Evolutionary conservation across 2,797 vertebrate species (phyloP).

Genomic region (Mormyrus proboscirostris): DNA sequence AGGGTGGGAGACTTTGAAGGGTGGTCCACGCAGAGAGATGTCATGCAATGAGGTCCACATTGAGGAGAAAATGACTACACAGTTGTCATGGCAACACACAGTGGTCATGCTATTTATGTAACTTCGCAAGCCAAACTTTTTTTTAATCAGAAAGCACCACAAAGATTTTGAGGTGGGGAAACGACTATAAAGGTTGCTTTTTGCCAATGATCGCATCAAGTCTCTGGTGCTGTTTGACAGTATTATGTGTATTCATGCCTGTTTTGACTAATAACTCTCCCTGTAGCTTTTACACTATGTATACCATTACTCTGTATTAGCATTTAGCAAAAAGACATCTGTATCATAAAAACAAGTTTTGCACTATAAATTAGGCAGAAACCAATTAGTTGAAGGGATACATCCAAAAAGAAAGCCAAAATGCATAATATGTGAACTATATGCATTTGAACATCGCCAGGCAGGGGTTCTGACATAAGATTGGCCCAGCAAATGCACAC

Average conservation of each 20-base stretch:
- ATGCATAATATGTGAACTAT: neutral
- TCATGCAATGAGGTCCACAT: constrained; percentile 28
- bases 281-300: neutral
- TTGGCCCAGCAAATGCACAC: neutral
- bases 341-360: neutral
- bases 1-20: constrained; percentile 13
- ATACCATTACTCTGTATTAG: neutral
- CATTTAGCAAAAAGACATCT: neutral
- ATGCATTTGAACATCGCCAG: neutral
- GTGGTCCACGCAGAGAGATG: constrained; percentile 23
- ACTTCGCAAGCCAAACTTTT: neutral
- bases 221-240: neutral
- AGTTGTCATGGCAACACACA: constrained; percentile 19
- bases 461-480: neutral
- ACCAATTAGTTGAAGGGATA: neutral
- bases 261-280: neutral
- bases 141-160: neutral
- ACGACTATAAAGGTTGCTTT: constrained; percentile 2
- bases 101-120: constrained; percentile 14
- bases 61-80: constrained; percentile 20
- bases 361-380: neutral
- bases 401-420: neutral
- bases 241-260: neutral
- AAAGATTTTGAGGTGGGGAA: neutral
- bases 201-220: constrained; percentile 7